Evolutionary conservation across 2,113 vertebrate genomes (phyloP).

Genomic region (Hystrix cristata): DNA sequence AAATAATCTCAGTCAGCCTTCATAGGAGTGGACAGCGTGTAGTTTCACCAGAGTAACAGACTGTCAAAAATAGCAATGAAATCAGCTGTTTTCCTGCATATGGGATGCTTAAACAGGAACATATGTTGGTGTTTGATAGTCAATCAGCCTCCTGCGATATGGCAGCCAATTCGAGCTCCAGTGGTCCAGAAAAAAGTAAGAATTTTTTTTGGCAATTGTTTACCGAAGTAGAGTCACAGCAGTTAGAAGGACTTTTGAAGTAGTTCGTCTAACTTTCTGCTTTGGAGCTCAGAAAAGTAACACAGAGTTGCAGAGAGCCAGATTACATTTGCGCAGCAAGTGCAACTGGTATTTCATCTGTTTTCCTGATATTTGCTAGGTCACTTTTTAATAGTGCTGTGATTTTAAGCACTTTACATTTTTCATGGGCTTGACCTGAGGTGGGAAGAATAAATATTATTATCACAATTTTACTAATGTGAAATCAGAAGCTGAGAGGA

Average conservation of each 20-base stretch:
- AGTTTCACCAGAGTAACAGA: constrained; percentile 39
- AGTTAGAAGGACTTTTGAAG: background rate
- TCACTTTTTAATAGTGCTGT: background rate
- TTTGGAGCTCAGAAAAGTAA: background rate
- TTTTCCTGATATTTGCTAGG: background rate
- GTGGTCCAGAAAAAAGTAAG: background rate
- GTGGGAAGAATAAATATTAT: background rate
- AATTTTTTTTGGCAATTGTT: background rate
- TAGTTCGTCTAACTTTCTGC: background rate
- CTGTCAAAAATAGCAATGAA: constrained; percentile 49
- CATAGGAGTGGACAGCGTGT: background rate
- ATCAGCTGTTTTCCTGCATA: background rate
- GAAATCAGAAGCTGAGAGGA: background rate
- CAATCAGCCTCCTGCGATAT: constrained; percentile 63
- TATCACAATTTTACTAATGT: constrained; percentile 8
- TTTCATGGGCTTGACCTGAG: background rate
- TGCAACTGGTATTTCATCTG: background rate
- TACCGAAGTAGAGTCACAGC: background rate
- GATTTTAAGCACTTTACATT: constrained; percentile 20
- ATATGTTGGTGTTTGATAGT: constrained; percentile 63
- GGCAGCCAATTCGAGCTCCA: constrained; percentile 57
- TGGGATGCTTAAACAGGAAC: constrained; percentile 5
- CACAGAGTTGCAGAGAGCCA: background rate
- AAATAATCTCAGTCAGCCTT: constrained; percentile 42
- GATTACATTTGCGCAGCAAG: background rate